These are phyloP conservation scores for Apodemia zela DNA, from an alignment of 2,888 invertebrate species.

Conservation along the genomic window DNA sequence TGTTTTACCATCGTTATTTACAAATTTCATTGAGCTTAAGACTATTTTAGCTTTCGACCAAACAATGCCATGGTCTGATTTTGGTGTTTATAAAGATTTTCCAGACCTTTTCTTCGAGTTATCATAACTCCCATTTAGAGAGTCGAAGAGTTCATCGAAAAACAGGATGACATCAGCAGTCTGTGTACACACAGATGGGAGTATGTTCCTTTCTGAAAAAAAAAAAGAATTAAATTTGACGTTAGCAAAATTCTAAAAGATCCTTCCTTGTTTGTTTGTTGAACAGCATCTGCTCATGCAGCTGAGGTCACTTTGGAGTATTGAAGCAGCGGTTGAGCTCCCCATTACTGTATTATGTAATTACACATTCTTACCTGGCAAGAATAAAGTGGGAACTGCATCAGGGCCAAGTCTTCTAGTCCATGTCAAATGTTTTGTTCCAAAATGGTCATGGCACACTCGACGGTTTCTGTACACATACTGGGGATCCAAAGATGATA, in stretches of 20 bases:
- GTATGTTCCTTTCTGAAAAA: slow-evolving; percentile 30
- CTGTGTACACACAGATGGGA: slow-evolving; percentile 30
- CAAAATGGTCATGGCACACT: slow-evolving; percentile 23
- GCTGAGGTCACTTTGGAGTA: no score
- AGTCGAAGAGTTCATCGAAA: slow-evolving; percentile 34
- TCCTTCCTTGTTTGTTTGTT: no score
- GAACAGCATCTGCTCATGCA: no score
- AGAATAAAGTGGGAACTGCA: slow-evolving; percentile 7
- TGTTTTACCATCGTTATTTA: slow-evolving; percentile 4
- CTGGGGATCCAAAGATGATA: slow-evolving; percentile 15
- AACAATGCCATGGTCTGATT: slow-evolving; percentile 7
- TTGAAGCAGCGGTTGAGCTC: no score
- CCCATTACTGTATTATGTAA: no score
- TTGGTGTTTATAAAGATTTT: slow-evolving; percentile 30
- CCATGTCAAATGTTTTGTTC: slow-evolving; percentile 23
- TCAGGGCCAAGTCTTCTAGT: slow-evolving; percentile 8
- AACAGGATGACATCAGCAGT: slow-evolving; percentile 34
- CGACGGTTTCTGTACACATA: slow-evolving; percentile 16
- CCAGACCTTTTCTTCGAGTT: slow-evolving; percentile 27
- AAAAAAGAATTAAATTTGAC: not conserved
- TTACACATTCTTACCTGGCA: not conserved
- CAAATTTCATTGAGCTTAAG: slow-evolving; percentile 21
- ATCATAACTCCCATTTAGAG: slow-evolving; percentile 30
- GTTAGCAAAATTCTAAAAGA: no score
- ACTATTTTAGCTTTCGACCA: slow-evolving; percentile 19